Evolutionary conservation across 2,888 invertebrate species (phyloP).

Genomic region (Cancer borealis): DNA sequence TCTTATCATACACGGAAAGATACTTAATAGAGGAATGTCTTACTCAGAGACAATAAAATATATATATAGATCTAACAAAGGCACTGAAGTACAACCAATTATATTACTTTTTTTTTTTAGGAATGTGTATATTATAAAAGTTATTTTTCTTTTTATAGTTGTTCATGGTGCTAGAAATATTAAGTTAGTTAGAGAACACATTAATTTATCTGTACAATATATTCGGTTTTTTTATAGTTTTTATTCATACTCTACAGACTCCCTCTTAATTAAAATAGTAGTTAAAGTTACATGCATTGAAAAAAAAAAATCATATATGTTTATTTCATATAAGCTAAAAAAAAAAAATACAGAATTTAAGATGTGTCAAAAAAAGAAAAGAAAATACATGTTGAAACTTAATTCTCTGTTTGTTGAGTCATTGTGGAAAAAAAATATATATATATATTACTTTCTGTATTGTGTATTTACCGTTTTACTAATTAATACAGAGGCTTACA

Average conservation of each 20-base stretch:
- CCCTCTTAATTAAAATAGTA: background rate
- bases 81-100: background rate
- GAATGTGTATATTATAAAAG: background rate
- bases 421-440: no score
- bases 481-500: no score
- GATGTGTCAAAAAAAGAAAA: background rate
- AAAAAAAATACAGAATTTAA: background rate
- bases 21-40: constrained; percentile 28
- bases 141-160: background rate
- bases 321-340: background rate
- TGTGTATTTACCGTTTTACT: no score
- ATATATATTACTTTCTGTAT: no score
- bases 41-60: background rate
- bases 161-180: background rate
- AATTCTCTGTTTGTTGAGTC: no score
- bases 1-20: background rate
- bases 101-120: background rate
- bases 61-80: background rate
- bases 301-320: background rate
- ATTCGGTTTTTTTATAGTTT: background rate
- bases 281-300: background rate
- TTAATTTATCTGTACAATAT: background rate
- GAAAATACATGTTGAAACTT: background rate
- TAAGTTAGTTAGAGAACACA: background rate
- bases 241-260: background rate